A percentile compares a stretch with the other conserved stretches of the same genome.
Evolutionary conservation across 2,113 vertebrate genomes (phyloP).

Genomic region (Candoia aspera): DNA sequence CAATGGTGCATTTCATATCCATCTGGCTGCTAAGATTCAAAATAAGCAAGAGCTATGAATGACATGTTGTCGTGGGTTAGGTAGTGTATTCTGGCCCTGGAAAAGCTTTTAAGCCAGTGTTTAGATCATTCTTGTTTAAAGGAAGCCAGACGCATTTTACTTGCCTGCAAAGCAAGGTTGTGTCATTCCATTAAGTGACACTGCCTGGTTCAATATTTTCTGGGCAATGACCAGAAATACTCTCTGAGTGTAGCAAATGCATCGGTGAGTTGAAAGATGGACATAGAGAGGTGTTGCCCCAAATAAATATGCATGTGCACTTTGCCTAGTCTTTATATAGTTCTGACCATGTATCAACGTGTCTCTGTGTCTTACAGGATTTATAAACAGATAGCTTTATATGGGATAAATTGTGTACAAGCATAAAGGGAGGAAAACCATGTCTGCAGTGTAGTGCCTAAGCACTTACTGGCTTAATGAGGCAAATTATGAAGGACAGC

Average conservation of each 20-base stretch:
- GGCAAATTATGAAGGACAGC: background rate
- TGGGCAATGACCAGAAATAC: background rate
- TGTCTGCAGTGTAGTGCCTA: background rate
- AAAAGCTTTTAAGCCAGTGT: conserved; percentile 20
- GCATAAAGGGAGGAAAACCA: background rate
- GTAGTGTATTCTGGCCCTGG: background rate
- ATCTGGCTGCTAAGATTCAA: conserved; percentile 1
- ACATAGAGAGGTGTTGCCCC: background rate
- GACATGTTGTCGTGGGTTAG: conserved; percentile 12
- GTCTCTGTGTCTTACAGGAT: background rate
- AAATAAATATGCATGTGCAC: background rate
- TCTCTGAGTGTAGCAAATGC: background rate
- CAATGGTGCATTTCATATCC: conserved; percentile 3
- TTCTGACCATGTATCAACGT: background rate
- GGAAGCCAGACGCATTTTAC: conserved; percentile 3
- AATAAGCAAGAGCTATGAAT: conserved; percentile 4
- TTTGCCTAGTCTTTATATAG: background rate
- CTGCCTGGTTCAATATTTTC: background rate
- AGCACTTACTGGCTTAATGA: background rate
- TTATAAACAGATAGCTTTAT: background rate
- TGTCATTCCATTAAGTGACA: background rate
- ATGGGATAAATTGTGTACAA: background rate
- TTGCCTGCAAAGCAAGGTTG: background rate
- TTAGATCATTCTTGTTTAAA: background rate
- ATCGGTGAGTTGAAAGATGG: background rate